Evolutionary conservation across 1,140 invertebrate species (phyloP).

Genomic region (Gonatopus flavifemur): DNA sequence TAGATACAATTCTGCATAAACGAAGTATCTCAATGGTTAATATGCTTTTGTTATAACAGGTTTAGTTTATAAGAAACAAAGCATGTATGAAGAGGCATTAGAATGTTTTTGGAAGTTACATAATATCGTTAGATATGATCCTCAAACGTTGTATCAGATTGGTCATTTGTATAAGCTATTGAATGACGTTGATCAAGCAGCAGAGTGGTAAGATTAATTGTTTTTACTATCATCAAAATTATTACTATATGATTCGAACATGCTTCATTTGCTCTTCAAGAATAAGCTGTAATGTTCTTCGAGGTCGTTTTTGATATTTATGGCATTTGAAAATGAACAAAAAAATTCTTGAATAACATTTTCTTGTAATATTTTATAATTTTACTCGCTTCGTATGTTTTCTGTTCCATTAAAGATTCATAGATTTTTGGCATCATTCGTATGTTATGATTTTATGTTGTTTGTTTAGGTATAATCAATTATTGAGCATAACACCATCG

Average conservation of each 20-base stretch:
- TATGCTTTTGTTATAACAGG: slow-evolving; percentile 53
- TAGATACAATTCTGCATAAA: too few species aligned
- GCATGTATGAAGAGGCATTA: slow-evolving; percentile 73
- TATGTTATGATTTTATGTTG: too few species aligned
- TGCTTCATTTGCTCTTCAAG: too few species aligned
- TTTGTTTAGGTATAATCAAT: slow-evolving; percentile 85
- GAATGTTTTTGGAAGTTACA: slow-evolving; percentile 84
- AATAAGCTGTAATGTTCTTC: too few species aligned
- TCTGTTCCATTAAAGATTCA: too few species aligned
- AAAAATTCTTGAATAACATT: too few species aligned
- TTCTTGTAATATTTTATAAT: too few species aligned
- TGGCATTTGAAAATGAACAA: too few species aligned
- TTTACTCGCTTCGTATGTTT: too few species aligned
- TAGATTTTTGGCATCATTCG: too few species aligned
- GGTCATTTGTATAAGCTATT: slow-evolving; percentile 78
- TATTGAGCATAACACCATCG: slow-evolving; percentile 79
- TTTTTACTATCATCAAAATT: slow-evolving; percentile 6
- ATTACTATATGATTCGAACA: too few species aligned
- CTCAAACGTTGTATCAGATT: slow-evolving; percentile 85
- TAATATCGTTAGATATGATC: slow-evolving; percentile 74
- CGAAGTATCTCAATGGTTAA: slow-evolving; percentile 1
- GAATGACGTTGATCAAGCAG: slow-evolving; percentile 75
- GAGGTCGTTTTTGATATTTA: too few species aligned
- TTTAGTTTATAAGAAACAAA: slow-evolving; percentile 72
- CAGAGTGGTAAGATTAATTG: slow-evolving; percentile 63